A percentile compares a stretch with the other conserved stretches of the same genome.
Evolutionary conservation across 30 jellyfish, hydroid and myxozoan genomes (phyloP).

Genomic region (Aurelia coerulea): DNA sequence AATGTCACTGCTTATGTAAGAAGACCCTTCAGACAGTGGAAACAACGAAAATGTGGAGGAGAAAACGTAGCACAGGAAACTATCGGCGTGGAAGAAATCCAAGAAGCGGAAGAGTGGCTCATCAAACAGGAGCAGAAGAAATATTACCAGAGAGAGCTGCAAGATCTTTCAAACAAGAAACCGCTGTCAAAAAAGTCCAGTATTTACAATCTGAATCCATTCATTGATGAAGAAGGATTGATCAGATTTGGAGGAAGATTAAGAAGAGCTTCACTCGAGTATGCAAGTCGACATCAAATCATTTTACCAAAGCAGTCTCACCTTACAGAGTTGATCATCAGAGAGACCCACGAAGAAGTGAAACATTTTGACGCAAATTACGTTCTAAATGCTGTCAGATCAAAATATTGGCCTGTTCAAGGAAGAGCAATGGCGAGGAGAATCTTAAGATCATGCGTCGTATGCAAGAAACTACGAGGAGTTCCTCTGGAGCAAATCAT

Average conservation of each 20-base stretch:
- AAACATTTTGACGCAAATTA: constrained; percentile 39
- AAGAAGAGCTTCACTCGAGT: constrained; percentile 31
- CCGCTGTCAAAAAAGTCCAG: constrained; percentile 27
- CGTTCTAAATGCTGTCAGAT: constrained; percentile 43
- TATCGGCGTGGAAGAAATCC: constrained; percentile 36
- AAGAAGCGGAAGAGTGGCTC: constrained; percentile 57
- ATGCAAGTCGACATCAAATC: constrained; percentile 46
- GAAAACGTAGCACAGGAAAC: constrained; percentile 33
- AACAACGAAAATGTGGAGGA: constrained; percentile 25
- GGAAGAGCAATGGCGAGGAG: constrained; percentile 36
- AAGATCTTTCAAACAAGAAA: constrained; percentile 41
- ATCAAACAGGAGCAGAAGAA: constrained; percentile 40
- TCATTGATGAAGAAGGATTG: constrained; percentile 52
- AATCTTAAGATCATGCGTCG: constrained; percentile 25
- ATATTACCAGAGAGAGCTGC: constrained; percentile 38
- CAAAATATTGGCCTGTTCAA: constrained; percentile 38
- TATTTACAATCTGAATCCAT: constrained; percentile 42
- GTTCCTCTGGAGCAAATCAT: not conserved
- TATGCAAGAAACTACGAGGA: constrained; percentile 31
- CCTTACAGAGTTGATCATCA: constrained; percentile 35
- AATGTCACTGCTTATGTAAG: constrained; percentile 24
- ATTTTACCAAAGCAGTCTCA: constrained; percentile 36
- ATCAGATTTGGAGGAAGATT: constrained; percentile 62
- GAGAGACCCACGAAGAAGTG: constrained; percentile 29
- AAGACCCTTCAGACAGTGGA: constrained; percentile 43